Base-by-base conservation (phyloP, 2,888 invertebrate species). In the Acanthopleura granulata region DNA sequence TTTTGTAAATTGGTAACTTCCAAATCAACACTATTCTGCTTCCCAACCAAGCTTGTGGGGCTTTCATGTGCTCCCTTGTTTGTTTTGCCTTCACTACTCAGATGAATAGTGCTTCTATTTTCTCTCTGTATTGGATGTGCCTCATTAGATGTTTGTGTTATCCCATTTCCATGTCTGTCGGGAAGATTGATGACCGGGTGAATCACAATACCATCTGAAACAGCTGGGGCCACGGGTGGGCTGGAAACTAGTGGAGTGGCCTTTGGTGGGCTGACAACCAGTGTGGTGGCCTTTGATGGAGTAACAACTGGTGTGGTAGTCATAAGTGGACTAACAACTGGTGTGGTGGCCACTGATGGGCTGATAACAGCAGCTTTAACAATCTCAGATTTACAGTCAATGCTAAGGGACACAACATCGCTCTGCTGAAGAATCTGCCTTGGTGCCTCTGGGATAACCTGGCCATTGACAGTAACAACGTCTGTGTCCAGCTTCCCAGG, bases 401-500 rank as follows among this genome's bases (percentile, higher is more conserved):
- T 66, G 25, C 66, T 66, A 1, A 66, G 14, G 9, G 66, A 66
- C 22, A 66, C 66, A 22, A 66, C 29, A 6, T 66, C 66, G 6
- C 25, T 66, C 25, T 66, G 25, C 3, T 3, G 4, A 22, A 6
- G 22, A 27, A 6, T 14, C 6, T 16, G 18, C 16, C 1, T 22
- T 3, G 66, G 66, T 16, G 14, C 22, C 25, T 66, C 66, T 27
- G 66, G 66, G 29, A 66, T 66, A 15, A 66, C 25, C 22, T 66
- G 29, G 1, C 66, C 66, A 66, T 66, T 66, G 15, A 66, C 66
- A 27, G 66, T 66, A 22, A 66, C 66, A 66, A 66, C 29, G 25
- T 66, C 66, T 66, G 66, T 66, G 25, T 66, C 29, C 25, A 16
- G 18, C 66, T 27, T 66, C 16, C 15, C 25, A 6, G 66, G 22